These are phyloP conservation scores for Danaus chrysippus DNA, from an alignment of 2,888 invertebrate genomes.

Conservation along the genomic window DNA sequence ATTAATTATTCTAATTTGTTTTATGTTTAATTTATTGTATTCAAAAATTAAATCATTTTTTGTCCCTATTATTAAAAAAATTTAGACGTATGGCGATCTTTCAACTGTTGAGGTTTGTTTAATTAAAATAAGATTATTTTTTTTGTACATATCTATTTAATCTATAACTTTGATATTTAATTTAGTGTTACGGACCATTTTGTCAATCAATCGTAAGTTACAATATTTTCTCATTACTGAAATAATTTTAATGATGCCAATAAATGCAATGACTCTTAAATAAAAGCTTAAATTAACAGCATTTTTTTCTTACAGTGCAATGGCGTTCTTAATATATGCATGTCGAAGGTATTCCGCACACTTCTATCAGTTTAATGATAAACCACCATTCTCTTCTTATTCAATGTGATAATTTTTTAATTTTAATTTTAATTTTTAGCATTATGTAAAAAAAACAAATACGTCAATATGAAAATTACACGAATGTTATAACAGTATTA, in stretches of 20 bases:
- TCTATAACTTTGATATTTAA: conserved; percentile 9
- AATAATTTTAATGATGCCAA: not conserved
- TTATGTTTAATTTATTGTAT: not conserved
- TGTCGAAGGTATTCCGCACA: conserved; percentile 35
- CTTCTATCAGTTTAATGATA: not conserved
- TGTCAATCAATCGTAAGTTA: conserved; percentile 38
- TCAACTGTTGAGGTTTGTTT: conserved; percentile 40
- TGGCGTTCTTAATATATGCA: conserved; percentile 40
- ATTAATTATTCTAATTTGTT: too few relatives aligned
- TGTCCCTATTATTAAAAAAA: conserved; percentile 9
- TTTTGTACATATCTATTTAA: not conserved
- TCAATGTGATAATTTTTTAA: not conserved
- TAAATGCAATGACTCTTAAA: not conserved
- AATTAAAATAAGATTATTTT: not conserved
- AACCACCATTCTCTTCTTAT: too few relatives aligned
- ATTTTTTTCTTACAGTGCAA: conserved; percentile 35
- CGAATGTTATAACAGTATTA: too few relatives aligned
- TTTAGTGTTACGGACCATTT: conserved; percentile 35
- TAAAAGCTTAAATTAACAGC: not conserved
- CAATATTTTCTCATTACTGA: not conserved
- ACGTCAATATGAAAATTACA: too few relatives aligned
- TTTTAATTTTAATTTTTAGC: not conserved
- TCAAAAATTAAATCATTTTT: conserved; percentile 12
- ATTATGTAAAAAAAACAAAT: too few relatives aligned
- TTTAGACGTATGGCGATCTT: conserved; percentile 41